Conservation (phyloP, 2,888 invertebrate genomes). For the Oegoconia quadripuncta region DNA sequence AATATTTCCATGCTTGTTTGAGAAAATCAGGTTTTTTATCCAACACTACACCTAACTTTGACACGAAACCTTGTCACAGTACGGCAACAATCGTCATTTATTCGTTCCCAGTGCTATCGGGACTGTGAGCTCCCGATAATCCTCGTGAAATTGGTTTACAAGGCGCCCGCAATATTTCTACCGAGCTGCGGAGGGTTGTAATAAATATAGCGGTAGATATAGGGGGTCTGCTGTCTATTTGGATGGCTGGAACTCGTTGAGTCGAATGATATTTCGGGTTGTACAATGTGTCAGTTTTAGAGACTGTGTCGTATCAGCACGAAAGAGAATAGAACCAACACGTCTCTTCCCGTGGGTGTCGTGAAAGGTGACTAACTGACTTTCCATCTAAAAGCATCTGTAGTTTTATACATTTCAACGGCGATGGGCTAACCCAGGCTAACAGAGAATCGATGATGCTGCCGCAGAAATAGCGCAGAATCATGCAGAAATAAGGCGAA, state of each 20-base stretch:
- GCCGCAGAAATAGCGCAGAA: too few species aligned
- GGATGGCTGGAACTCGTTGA: too few species aligned
- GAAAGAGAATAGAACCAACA: too few species aligned
- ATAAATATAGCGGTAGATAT: conserved; percentile 9
- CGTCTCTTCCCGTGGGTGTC: too few species aligned
- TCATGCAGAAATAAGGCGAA: too few species aligned
- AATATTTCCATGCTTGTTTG: too few species aligned
- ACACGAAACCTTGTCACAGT: neutral
- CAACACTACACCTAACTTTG: neutral
- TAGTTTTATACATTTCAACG: too few species aligned
- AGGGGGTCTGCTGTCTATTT: neutral
- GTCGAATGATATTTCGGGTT: neutral
- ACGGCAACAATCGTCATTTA: conserved; percentile 17
- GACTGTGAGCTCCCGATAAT: conserved; percentile 34
- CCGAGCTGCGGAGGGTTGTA: conserved; percentile 2
- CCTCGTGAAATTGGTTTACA: conserved; percentile 37
- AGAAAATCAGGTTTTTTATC: neutral
- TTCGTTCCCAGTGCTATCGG: conserved; percentile 16
- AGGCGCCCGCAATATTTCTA: conserved; percentile 30
- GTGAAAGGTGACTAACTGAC: too few species aligned
- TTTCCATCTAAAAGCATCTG: too few species aligned
- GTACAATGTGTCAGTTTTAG: neutral
- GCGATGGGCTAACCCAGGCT: too few species aligned
- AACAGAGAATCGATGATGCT: too few species aligned
- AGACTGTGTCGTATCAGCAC: too few species aligned